A percentile compares a stretch with the other conserved stretches of the same genome.
phyloP scores from a whole-genome alignment of 2,113 vertebrate species.

The Labeo rohita region DNA sequence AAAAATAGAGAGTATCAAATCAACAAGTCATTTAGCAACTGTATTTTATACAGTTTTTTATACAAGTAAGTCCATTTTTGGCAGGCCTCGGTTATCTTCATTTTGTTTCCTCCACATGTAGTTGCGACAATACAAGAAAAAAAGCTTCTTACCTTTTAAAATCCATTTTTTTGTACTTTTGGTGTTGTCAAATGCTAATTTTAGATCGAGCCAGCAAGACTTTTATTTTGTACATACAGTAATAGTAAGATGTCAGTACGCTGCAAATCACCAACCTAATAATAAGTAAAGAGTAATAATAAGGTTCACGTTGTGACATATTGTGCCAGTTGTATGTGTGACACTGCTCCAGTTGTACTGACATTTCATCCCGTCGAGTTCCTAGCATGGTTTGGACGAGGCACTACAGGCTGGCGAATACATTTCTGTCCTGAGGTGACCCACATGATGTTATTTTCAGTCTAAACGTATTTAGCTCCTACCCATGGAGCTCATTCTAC shows the following conservation, averaged over 20 bases:
- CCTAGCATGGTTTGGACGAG: conserved; percentile 19
- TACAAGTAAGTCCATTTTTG: not conserved
- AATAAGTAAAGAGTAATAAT: conserved; percentile 21
- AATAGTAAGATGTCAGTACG: not conserved
- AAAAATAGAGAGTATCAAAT: too few species aligned
- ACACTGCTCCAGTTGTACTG: conserved; percentile 24
- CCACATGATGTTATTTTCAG: conserved; percentile 41
- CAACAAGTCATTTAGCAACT: too few species aligned
- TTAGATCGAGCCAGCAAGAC: not conserved
- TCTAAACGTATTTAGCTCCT: conserved; percentile 37
- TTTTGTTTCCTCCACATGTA: not conserved
- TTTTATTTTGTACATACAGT: not conserved
- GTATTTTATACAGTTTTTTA: too few species aligned
- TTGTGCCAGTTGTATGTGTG: conserved; percentile 7
- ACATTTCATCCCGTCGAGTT: conserved; percentile 16
- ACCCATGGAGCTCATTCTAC: conserved; percentile 32
- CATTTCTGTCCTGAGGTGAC: conserved; percentile 29
- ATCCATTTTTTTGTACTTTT: not conserved
- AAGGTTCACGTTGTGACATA: not conserved
- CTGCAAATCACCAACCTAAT: not conserved
- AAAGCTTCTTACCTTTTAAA: too few species aligned
- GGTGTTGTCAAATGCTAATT: not conserved
- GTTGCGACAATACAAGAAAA: not conserved
- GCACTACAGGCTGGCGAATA: not conserved
- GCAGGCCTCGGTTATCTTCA: not conserved